A percentile compares a stretch with the other conserved stretches of the same genome.
phyloP scores from a whole-genome alignment of 1,140 invertebrate species.

The Phymorhynchus buccinoides region DNA sequence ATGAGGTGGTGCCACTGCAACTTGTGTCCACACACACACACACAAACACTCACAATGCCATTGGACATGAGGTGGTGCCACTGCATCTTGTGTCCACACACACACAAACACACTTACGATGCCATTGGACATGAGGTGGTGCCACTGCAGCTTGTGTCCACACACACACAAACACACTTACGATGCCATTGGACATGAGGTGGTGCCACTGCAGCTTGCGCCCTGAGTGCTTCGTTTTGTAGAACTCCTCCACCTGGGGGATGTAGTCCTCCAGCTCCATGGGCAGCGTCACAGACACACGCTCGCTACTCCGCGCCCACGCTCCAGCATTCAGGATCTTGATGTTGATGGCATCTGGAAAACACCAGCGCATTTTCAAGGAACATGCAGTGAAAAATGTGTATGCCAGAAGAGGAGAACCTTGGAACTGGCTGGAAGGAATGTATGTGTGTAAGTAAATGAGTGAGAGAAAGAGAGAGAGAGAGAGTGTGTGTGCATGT shows the following conservation, averaged over 20 bases:
- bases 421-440: too few species aligned
- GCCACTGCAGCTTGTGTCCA: slow-evolving; percentile 93
- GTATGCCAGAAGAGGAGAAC: too few species aligned
- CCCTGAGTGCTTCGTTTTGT: slow-evolving; percentile 90
- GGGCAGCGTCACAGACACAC: slow-evolving; percentile 95
- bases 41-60: too few species aligned
- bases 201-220: slow-evolving; percentile 99
- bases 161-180: slow-evolving; percentile 50
- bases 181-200: slow-evolving; percentile 96
- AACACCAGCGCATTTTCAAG: too few species aligned
- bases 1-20: too few species aligned
- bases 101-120: slow-evolving; percentile 65
- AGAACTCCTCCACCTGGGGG: slow-evolving; percentile 87
- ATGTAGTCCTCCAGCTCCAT: slow-evolving; percentile 98
- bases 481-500: too few species aligned
- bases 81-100: too few species aligned
- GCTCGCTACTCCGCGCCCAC: slow-evolving; percentile 92
- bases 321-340: slow-evolving; percentile 98
- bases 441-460: too few species aligned
- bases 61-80: too few species aligned
- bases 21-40: too few species aligned
- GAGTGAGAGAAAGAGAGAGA: too few species aligned
- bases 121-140: slow-evolving; percentile 99
- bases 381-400: too few species aligned
- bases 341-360: slow-evolving; percentile 76